These are phyloP conservation scores for Florisuga fusca DNA, from an alignment of 2,797 vertebrate genomes.

Conservation along the genomic window DNA sequence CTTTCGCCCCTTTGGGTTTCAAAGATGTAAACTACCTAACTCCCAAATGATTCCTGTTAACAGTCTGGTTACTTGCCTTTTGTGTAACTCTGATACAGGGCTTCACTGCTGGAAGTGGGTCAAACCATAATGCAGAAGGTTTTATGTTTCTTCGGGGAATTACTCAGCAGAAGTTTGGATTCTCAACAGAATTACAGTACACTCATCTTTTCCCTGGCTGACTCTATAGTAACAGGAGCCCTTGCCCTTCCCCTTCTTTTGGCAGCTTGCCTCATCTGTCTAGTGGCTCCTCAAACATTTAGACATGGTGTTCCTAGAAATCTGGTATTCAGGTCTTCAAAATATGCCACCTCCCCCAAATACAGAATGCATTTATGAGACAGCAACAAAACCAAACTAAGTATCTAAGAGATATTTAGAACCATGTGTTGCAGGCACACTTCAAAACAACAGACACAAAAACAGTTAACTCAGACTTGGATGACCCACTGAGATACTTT, in stretches of 20 bases:
- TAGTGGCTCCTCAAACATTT: neutral
- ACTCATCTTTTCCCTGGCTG: accelerated
- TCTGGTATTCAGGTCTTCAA: neutral
- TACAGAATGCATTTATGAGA: neutral
- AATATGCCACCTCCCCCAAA: neutral
- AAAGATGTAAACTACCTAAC: neutral
- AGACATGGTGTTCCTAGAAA: neutral
- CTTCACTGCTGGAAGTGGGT: neutral
- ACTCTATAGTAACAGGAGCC: neutral
- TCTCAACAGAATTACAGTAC: neutral
- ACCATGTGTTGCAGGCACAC: neutral
- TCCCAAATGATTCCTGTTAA: neutral
- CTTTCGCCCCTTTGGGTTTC: accelerated
- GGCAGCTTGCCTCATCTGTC: neutral
- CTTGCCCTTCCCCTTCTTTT: neutral
- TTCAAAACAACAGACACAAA: neutral
- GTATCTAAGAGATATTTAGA: neutral
- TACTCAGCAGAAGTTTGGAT: neutral
- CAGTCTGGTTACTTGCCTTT: neutral
- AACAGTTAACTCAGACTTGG: accelerated
- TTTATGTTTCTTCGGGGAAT: neutral
- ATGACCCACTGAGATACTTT: neutral
- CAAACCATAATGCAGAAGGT: neutral
- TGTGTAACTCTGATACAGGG: neutral
- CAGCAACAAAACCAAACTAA: too few species aligned